Conservation (phyloP, 2,113 vertebrate species). For the Gymnogyps californianus region DNA sequence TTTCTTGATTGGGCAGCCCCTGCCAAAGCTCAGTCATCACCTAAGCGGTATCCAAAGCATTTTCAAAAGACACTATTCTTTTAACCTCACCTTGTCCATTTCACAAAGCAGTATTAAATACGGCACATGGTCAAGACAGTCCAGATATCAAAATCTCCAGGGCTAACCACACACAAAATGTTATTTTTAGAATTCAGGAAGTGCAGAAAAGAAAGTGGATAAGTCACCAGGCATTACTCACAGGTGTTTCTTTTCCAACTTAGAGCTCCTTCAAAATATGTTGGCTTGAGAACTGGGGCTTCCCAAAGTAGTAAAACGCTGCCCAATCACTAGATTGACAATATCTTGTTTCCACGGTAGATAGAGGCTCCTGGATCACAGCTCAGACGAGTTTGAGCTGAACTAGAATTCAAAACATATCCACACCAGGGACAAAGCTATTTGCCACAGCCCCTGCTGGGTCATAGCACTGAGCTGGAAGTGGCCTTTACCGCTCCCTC, state of each 20-base stretch:
- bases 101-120: neutral
- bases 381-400: neutral
- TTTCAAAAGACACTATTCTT: conserved; percentile 6
- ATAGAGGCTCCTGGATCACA: neutral
- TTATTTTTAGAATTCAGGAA: neutral
- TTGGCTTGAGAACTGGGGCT: neutral
- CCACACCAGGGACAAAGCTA: neutral
- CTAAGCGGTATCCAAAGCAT: neutral
- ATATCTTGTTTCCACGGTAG: neutral
- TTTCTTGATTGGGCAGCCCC: neutral
- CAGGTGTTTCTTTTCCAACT: neutral
- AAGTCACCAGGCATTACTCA: neutral
- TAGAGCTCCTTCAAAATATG: neutral
- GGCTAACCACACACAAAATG: neutral
- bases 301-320: neutral
- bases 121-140: neutral
- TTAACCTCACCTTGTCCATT: neutral
- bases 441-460: neutral
- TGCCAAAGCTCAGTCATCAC: conserved; percentile 27
- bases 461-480: neutral
- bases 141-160: neutral
- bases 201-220: neutral
- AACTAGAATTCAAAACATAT: neutral
- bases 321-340: neutral
- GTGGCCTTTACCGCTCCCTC: accelerated